Evolutionary conservation across 1,140 invertebrate genomes (phyloP).

Genomic region (Drosophila setifemur): DNA sequence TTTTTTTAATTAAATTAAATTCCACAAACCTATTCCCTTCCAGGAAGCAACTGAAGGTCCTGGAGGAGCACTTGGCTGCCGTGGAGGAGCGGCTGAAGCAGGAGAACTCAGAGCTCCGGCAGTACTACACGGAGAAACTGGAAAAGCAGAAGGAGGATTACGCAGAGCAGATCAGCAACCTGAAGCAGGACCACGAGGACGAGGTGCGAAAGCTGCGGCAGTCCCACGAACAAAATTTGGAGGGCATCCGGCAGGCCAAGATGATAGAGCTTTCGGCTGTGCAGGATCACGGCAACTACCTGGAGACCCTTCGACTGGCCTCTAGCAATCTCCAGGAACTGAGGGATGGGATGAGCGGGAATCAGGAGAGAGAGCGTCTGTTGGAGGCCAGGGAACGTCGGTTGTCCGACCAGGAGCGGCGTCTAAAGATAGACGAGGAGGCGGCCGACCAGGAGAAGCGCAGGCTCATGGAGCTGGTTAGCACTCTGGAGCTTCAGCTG

Average conservation of each 20-base stretch:
- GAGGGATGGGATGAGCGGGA: constrained; percentile 71
- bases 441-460: constrained; percentile 82
- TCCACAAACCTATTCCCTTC: neutral
- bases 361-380: constrained; percentile 77
- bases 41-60: constrained; percentile 83
- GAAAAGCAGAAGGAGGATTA: constrained; percentile 77
- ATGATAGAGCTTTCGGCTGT: constrained; percentile 77
- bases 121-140: constrained; percentile 77
- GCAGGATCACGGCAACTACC: constrained; percentile 80
- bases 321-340: constrained; percentile 78
- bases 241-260: constrained; percentile 82
- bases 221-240: constrained; percentile 80
- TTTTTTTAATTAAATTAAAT: too few species aligned
- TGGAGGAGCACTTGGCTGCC: constrained; percentile 82
- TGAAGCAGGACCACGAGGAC: constrained; percentile 78
- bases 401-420: constrained; percentile 73
- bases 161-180: constrained; percentile 74
- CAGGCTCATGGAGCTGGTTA: constrained; percentile 83
- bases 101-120: constrained; percentile 73
- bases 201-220: constrained; percentile 81
- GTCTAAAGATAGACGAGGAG: constrained; percentile 82
- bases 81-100: constrained; percentile 82
- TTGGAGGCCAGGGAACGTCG: constrained; percentile 79
- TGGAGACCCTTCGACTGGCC: constrained; percentile 82
- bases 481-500: constrained; percentile 83